Base-by-base conservation (phyloP, 2,113 vertebrate species). In the Bothrops jararaca region DNA sequence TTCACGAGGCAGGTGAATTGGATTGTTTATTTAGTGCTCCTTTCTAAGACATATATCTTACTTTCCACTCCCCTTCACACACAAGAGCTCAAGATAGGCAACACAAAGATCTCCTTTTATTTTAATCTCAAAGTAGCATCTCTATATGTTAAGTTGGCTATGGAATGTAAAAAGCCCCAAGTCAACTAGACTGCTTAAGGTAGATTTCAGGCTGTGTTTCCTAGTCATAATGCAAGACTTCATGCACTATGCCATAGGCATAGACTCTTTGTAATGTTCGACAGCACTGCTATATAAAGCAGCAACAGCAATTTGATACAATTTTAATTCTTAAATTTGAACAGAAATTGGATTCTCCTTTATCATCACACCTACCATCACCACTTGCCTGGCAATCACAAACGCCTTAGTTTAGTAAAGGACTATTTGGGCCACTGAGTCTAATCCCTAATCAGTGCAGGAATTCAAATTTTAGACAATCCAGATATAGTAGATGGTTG, bases 1-100 rank as follows among this genome's bases (percentile, higher is more conserved):
- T 92, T 89, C 88, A 50, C 80, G 88, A 93, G 29, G 6, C 58
- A 88, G 93, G 42, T 90, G 91, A 96, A 95, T 54, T 60, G 90
- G 94, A 9, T 24, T 92, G 91, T 52, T 5, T 95, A 89, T 80
- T 39, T 39, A 80, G 18, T 22, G 69, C 7, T 18, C 39, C 34
- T 80, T 39, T 39, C n/a, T 74, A 39, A 39, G 15, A 80, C 5
- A 20, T 20, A 39, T 39, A 80, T 39, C 6, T 18, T 18, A 39
- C 69, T 34, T 80, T 39, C 69, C 6, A 6, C 15, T 20, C 5
- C n/a, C 13, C 5, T 34, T 74, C 60, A 69, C 29, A n/a, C 29
- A 18, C 18, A 39, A 80, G 34, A 39, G 69, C 69, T 80, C 34
- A 80, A 22, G 34, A 39, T 80, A 80, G 15, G 15, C 18, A 80